These are phyloP conservation scores for Drosophila lowei DNA, from an alignment of 1,140 invertebrate genomes.

Conservation along the genomic window DNA sequence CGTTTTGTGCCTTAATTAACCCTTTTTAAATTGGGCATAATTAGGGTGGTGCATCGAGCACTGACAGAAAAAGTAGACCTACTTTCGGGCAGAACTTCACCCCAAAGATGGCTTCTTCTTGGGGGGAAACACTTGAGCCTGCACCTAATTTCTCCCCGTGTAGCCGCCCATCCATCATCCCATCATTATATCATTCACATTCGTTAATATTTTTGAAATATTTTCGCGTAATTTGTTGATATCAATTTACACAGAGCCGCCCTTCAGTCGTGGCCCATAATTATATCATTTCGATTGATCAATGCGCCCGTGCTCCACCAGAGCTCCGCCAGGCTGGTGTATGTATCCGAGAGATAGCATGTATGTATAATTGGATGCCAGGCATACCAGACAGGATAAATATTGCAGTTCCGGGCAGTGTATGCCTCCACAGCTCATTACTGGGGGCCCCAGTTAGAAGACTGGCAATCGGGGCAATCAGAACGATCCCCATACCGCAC, in stretches of 20 bases:
- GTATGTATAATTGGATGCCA: conserved; percentile 52
- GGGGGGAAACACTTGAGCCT: too few species aligned
- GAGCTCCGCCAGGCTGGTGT: background rate
- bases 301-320: conserved; percentile 41
- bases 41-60: conserved; percentile 54
- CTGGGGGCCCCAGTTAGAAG: conserved; percentile 58
- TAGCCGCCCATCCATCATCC: conserved; percentile 46
- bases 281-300: conserved; percentile 82
- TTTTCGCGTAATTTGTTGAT: conserved; percentile 82
- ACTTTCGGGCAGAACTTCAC: too few species aligned
- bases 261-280: conserved; percentile 53
- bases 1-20: conserved; percentile 82
- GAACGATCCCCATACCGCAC: conserved; percentile 48
- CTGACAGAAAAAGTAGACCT: conserved; percentile 41
- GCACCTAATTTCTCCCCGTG: conserved; percentile 48
- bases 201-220: conserved; percentile 81
- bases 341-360: conserved; percentile 17
- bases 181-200: conserved; percentile 79
- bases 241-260: conserved; percentile 76
- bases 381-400: conserved; percentile 42
- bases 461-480: conserved; percentile 7
- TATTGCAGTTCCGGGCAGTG: conserved; percentile 40
- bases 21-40: conserved; percentile 83
- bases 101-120: too few species aligned
- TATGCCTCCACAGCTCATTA: conserved; percentile 40